These are phyloP conservation scores for Sigmodon hispidus DNA, from an alignment of 2,113 vertebrate species.

Conservation along the genomic window DNA sequence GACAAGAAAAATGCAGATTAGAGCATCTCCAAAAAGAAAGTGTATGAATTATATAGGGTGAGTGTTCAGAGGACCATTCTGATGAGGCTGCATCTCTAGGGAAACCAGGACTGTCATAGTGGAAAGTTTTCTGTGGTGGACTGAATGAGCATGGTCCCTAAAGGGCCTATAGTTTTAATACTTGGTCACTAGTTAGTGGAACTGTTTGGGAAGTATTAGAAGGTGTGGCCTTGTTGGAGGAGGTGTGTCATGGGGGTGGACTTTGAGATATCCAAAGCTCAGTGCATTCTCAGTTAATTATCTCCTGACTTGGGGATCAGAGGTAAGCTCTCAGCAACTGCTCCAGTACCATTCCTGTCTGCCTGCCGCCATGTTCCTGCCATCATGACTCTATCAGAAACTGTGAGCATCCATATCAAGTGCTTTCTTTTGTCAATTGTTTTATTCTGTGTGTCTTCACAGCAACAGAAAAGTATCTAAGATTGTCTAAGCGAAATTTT, in stretches of 20 bases:
- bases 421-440: neutral
- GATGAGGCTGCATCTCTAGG: neutral
- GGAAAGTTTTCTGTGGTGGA: neutral
- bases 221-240: neutral
- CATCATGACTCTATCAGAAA: neutral
- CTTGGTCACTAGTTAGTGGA: neutral
- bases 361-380: neutral
- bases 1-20: neutral
- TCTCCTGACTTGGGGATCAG: too few relatives aligned
- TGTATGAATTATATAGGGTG: rapidly evolving
- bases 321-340: neutral
- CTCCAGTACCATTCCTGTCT: neutral
- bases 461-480: too few relatives aligned
- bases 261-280: neutral
- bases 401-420: neutral
- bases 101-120: rapidly evolving
- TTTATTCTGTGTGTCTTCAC: neutral
- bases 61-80: neutral
- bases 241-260: neutral
- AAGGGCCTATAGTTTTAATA: neutral
- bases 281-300: neutral
- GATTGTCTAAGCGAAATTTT: neutral
- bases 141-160: neutral
- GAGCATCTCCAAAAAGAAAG: neutral
- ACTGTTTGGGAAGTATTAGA: neutral